Conservation (phyloP, 2,888 invertebrate species). For the Drosophila anomelani region DNA sequence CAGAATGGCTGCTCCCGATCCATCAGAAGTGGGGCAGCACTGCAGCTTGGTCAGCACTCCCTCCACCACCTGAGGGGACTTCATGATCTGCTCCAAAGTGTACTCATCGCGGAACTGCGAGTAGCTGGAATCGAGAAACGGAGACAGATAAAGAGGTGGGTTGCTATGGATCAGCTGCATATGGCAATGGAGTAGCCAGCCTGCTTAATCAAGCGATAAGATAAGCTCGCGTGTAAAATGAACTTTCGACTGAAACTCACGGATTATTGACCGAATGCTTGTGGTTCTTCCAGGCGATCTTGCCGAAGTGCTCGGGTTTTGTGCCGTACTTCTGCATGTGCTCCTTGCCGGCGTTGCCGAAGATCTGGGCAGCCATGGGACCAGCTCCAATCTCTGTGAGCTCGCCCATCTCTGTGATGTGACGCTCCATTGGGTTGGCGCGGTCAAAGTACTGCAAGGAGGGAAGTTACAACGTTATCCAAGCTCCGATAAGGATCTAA, state of each 20-base stretch:
- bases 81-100: constrained; percentile 94
- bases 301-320: constrained; percentile 96
- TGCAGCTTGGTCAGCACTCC: constrained; percentile 97
- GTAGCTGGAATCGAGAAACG: constrained; percentile 85
- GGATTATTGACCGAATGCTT: constrained; percentile 99
- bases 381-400: constrained; percentile 91
- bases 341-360: constrained; percentile 97
- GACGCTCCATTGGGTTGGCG: constrained; percentile 95
- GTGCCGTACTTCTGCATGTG: constrained; percentile 94
- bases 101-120: constrained; percentile 98
- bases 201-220: constrained; percentile 51
- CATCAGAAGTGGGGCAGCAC: constrained; percentile 99
- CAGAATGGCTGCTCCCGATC: constrained; percentile 96
- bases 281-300: constrained; percentile 99
- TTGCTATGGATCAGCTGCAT: constrained; percentile 12
- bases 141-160: constrained; percentile 19
- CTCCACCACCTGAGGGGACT: constrained; percentile 94
- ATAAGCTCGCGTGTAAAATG: constrained; percentile 43
- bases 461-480: neutral
- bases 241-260: constrained; percentile 72
- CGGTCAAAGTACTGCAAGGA: constrained; percentile 89
- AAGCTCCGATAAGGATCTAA: rapidly evolving
- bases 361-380: constrained; percentile 97
- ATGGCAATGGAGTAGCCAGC: constrained; percentile 11
- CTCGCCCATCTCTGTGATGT: constrained; percentile 93